These are phyloP conservation scores for Channa striata DNA, from an alignment of 2,797 vertebrate genomes.

Conservation along the genomic window DNA sequence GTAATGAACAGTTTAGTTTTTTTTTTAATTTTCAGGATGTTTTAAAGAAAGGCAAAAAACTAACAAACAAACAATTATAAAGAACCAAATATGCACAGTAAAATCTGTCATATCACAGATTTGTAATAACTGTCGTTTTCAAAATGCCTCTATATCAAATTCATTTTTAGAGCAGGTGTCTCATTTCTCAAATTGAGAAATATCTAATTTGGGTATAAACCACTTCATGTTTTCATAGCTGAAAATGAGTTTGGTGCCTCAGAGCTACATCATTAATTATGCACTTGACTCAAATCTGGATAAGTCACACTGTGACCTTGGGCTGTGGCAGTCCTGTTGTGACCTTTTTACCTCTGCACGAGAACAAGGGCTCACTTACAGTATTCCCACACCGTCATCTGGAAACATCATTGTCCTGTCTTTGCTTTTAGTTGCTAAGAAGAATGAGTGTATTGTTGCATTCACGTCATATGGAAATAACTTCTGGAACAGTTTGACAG, in stretches of 20 bases:
- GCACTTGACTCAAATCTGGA: slow-evolving; percentile 63
- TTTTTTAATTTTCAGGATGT: slow-evolving; percentile 28
- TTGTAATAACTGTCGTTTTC: background rate
- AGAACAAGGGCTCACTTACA: slow-evolving; percentile 68
- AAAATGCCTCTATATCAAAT: slow-evolving; percentile 9
- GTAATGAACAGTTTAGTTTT: slow-evolving; percentile 36
- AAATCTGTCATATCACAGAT: background rate
- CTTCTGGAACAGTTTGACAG: slow-evolving; percentile 38
- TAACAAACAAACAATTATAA: slow-evolving; percentile 15
- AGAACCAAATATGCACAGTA: slow-evolving; percentile 7
- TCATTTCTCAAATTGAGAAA: slow-evolving; percentile 41
- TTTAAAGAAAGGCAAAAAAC: slow-evolving; percentile 33
- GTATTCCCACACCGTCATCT: slow-evolving; percentile 57
- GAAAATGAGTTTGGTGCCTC: slow-evolving; percentile 61
- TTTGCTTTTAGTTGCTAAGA: slow-evolving; percentile 55
- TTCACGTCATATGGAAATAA: slow-evolving; percentile 64
- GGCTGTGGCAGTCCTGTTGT: slow-evolving; percentile 55
- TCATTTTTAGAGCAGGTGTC: slow-evolving; percentile 49
- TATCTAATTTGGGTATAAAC: slow-evolving; percentile 47
- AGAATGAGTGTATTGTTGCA: slow-evolving; percentile 69
- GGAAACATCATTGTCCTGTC: slow-evolving; percentile 71
- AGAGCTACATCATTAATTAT: slow-evolving; percentile 67
- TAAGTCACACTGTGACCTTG: slow-evolving; percentile 64
- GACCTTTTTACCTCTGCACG: slow-evolving; percentile 66
- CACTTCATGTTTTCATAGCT: slow-evolving; percentile 52